Conservation (phyloP, 2,113 vertebrate genomes). For the Oryzias melastigma region DNA sequence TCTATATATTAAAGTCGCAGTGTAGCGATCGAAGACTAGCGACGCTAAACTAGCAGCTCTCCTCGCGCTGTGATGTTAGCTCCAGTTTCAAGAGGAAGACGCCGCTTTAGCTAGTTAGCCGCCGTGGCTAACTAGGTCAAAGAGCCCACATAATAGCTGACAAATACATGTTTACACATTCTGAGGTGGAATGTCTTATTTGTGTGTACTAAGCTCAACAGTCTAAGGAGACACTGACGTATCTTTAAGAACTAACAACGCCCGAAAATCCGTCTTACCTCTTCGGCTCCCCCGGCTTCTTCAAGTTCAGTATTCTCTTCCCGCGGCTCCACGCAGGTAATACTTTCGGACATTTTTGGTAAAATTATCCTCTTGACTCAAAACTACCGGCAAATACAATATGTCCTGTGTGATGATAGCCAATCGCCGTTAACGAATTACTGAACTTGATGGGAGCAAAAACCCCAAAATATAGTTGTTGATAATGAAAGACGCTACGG, state of each 20-base stretch:
- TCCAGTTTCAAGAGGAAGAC: background rate
- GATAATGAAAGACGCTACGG: slow-evolving; percentile 60
- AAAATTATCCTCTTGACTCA: slow-evolving; percentile 8
- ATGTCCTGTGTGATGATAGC: background rate
- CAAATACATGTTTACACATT: slow-evolving; percentile 7
- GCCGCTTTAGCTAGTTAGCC: slow-evolving; percentile 16
- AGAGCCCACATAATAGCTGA: background rate
- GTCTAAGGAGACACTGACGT: too few relatives aligned
- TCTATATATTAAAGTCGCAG: too few relatives aligned
- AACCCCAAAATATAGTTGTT: slow-evolving; percentile 29
- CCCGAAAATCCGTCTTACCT: slow-evolving; percentile 62
- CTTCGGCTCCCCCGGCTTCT: slow-evolving; percentile 67
- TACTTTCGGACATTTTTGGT: slow-evolving; percentile 70
- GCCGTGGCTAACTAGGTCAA: slow-evolving; percentile 15
- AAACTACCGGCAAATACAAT: background rate
- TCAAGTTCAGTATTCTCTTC: slow-evolving; percentile 70
- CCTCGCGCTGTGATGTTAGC: too few relatives aligned
- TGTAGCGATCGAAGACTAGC: too few relatives aligned
- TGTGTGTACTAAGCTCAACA: too few relatives aligned
- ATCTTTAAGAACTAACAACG: slow-evolving; percentile 7
- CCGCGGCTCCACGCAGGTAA: slow-evolving; percentile 69
- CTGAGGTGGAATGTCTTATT: too few relatives aligned
- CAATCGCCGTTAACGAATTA: background rate
- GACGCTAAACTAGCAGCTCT: too few relatives aligned
- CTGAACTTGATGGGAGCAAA: slow-evolving; percentile 13